Percentiles rank a stretch among this genome's conserved stretches.
phyloP scores from a whole-genome alignment of 1,140 invertebrate genomes.

The Polypedilum pembai region DNA sequence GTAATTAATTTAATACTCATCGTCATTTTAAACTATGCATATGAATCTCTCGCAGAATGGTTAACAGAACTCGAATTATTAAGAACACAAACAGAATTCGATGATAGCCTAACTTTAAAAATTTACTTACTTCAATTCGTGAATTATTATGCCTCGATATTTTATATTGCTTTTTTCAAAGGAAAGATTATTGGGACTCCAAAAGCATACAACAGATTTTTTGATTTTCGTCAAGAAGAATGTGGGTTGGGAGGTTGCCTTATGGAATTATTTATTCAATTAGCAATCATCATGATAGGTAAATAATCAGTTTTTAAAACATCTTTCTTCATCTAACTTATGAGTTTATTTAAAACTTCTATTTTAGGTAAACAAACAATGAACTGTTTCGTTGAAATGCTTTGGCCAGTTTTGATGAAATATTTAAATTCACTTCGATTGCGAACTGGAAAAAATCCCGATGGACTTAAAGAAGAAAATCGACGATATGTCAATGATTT shows the following conservation, averaged over 20 bases:
- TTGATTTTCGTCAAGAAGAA: constrained; percentile 77
- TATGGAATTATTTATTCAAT: constrained; percentile 84
- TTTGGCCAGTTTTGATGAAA: constrained; percentile 64
- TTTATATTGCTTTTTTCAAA: constrained; percentile 98
- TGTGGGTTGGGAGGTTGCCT: constrained; percentile 83
- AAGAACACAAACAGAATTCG: constrained; percentile 94
- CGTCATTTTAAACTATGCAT: constrained; percentile 76
- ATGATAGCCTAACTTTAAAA: constrained; percentile 92
- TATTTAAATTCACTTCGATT: constrained; percentile 59
- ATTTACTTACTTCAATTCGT: constrained; percentile 97
- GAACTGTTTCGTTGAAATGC: constrained; percentile 78
- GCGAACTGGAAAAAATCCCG: constrained; percentile 37
- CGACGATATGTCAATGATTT: constrained; percentile 87
- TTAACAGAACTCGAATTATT: constrained; percentile 91
- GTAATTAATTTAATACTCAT: constrained; percentile 81
- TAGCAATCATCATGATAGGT: constrained; percentile 89
- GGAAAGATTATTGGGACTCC: constrained; percentile 86
- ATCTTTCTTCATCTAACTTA: neutral
- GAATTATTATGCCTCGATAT: constrained; percentile 97
- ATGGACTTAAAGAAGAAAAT: constrained; percentile 41
- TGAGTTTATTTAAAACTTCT: neutral
- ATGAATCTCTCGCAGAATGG: constrained; percentile 66
- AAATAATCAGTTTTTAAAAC: neutral
- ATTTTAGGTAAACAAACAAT: constrained; percentile 74
- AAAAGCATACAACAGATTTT: constrained; percentile 65